Percentiles rank a stretch among this genome's conserved stretches.
Conservation (phyloP, 2,797 vertebrate species). For the Poeciliopsis turneri region DNA sequence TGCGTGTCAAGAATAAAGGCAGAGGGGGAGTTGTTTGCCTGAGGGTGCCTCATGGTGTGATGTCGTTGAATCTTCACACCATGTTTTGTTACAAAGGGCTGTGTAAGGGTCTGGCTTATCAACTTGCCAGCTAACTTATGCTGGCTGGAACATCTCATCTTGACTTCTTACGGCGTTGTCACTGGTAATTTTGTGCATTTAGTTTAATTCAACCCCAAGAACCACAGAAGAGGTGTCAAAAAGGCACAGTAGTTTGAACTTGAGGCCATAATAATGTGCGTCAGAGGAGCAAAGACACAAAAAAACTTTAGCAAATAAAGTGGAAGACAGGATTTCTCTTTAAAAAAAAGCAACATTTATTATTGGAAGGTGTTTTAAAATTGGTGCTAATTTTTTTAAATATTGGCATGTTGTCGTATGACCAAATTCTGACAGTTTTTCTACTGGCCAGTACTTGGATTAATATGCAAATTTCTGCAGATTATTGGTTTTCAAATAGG, state of each 20-base stretch:
- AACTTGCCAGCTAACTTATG: conserved; percentile 37
- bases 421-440: background rate
- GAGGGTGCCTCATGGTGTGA: conserved; percentile 61
- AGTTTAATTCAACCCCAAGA: conserved; percentile 15
- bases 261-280: background rate
- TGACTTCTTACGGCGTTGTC: conserved; percentile 15
- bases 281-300: background rate
- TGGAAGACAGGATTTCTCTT: background rate
- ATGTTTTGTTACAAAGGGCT: conserved; percentile 58
- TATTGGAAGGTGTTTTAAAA: background rate
- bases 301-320: background rate
- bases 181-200: conserved; percentile 22
- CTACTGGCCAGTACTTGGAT: background rate
- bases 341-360: background rate
- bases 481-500: background rate
- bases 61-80: conserved; percentile 58
- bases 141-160: conserved; percentile 1
- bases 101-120: conserved; percentile 32
- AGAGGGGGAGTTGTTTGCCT: conserved; percentile 60
- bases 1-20: conserved; percentile 62
- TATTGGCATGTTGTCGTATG: background rate
- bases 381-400: background rate
- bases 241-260: background rate
- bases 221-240: conserved; percentile 5
- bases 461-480: background rate